phyloP scores from a whole-genome alignment of 1,140 invertebrate species.

The Bombus superbus region DNA sequence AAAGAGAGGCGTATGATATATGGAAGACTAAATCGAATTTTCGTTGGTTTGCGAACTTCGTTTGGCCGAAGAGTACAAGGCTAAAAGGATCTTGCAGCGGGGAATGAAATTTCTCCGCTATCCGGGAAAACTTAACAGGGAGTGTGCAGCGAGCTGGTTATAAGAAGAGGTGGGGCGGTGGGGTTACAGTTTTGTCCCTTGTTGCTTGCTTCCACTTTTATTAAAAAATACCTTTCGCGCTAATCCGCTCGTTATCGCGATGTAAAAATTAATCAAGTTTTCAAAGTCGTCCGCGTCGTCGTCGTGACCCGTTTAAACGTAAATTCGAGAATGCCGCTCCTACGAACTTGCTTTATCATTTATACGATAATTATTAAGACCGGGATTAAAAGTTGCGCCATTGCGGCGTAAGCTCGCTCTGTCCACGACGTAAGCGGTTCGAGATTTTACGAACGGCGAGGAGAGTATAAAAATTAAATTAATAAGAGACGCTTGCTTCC shows the following conservation, averaged over 20 bases:
- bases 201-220: conserved; percentile 20
- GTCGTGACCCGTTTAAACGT: neutral
- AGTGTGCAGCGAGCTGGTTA: neutral
- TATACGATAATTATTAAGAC: conserved; percentile 49
- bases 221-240: neutral
- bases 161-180: neutral
- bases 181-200: neutral
- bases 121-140: conserved; percentile 61
- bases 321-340: conserved; percentile 20
- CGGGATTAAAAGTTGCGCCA: conserved; percentile 40
- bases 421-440: conserved; percentile 13
- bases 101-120: conserved; percentile 68
- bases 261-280: conserved; percentile 50
- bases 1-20: conserved; percentile 75
- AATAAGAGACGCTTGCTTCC: conserved; percentile 39
- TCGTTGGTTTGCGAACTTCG: conserved; percentile 80
- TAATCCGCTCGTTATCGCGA: conserved; percentile 27
- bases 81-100: conserved; percentile 65
- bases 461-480: conserved; percentile 48
- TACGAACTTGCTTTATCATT: conserved; percentile 33
- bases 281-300: too few species aligned
- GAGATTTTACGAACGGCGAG: conserved; percentile 29
- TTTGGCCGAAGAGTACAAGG: conserved; percentile 67
- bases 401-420: conserved; percentile 23
- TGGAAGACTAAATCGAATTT: conserved; percentile 79